Conservation (phyloP, 2,888 invertebrate genomes). For the Idaea aversata region DNA sequence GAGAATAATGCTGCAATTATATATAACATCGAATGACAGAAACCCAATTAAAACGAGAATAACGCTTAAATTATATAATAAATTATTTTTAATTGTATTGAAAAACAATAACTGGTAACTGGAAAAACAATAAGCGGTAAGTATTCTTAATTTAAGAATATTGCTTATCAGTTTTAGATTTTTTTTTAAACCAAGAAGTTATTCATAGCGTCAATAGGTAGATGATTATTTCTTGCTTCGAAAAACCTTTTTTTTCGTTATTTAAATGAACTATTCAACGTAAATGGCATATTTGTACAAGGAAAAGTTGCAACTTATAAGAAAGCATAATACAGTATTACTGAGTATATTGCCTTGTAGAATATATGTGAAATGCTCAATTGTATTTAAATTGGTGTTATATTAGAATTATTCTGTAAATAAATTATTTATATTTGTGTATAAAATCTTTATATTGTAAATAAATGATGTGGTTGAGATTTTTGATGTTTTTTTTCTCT, state of each 20-base stretch:
- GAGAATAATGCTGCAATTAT: background rate
- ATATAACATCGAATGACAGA: background rate
- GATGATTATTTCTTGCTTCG: no score
- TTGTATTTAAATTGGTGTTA: constrained; percentile 19
- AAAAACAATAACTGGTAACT: background rate
- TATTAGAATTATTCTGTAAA: constrained; percentile 25
- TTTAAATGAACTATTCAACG: background rate
- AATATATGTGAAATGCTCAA: constrained; percentile 15
- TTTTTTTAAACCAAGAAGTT: no score
- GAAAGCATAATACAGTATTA: background rate
- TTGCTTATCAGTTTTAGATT: no score
- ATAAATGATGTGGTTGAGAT: constrained; percentile 52
- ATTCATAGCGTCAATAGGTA: no score
- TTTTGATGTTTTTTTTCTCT: constrained; percentile 27
- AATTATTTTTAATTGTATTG: background rate
- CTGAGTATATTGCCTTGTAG: background rate
- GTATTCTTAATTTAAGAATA: no score
- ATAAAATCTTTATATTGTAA: constrained; percentile 49
- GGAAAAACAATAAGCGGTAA: no score
- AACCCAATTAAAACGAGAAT: background rate
- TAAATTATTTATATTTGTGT: constrained; percentile 28
- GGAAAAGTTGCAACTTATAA: background rate
- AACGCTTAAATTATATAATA: background rate
- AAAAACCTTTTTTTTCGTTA: background rate
- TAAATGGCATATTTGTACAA: background rate